These are phyloP conservation scores for Criorhina ranunculi DNA, from an alignment of 2,888 invertebrate species.

Conservation along the genomic window DNA sequence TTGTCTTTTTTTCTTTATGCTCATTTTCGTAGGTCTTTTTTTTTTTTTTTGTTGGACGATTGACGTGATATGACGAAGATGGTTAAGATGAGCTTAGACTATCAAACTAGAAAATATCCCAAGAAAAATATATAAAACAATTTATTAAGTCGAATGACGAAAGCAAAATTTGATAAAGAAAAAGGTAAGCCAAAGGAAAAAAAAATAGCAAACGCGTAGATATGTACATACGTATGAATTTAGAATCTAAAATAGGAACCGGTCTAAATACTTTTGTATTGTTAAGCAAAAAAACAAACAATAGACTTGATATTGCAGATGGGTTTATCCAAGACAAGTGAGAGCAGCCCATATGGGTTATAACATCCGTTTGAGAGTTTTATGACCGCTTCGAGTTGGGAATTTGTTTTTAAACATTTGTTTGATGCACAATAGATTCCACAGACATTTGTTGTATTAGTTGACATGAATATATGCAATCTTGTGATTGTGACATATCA, in stretches of 20 bases:
- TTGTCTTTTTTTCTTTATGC: slow-evolving; percentile 11
- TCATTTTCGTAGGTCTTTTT: slow-evolving; percentile 22
- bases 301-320: slow-evolving; percentile 45
- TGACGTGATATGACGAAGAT: slow-evolving; percentile 61
- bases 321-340: slow-evolving; percentile 61
- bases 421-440: slow-evolving; percentile 16
- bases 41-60: slow-evolving; percentile 7
- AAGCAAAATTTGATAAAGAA: slow-evolving; percentile 43
- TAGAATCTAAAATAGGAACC: slow-evolving; percentile 60
- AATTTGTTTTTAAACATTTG: slow-evolving; percentile 33
- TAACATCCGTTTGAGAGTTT: slow-evolving; percentile 67
- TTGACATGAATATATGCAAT: slow-evolving; percentile 32
- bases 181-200: not conserved
- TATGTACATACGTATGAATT: slow-evolving; percentile 55
- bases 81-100: slow-evolving; percentile 43
- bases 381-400: slow-evolving; percentile 32
- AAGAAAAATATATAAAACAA: slow-evolving; percentile 22
- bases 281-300: slow-evolving; percentile 48
- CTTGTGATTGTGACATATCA: slow-evolving; percentile 10
- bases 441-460: not conserved
- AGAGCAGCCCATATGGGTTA: slow-evolving; percentile 51
- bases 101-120: slow-evolving; percentile 21
- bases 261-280: slow-evolving; percentile 69
- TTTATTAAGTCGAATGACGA: slow-evolving; percentile 66
- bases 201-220: slow-evolving; percentile 39